phyloP scores from a whole-genome alignment of 2,797 vertebrate species.

The Cetoscarus ocellatus region DNA sequence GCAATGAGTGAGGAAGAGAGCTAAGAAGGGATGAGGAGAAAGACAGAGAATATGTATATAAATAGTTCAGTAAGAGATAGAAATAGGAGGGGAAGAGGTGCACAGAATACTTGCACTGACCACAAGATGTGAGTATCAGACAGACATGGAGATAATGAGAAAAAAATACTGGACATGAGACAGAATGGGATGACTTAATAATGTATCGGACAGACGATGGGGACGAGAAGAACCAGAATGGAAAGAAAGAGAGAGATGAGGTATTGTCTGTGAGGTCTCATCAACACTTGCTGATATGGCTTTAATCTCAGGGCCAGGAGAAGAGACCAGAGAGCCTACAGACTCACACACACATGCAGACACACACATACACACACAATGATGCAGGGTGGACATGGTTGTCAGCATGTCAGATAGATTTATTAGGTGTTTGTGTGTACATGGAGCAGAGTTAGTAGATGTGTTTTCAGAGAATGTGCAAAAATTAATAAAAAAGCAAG shows the following conservation, averaged over 20 bases:
- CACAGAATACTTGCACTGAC: slow-evolving; percentile 19
- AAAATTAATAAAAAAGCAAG: slow-evolving; percentile 14
- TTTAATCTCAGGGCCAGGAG: slow-evolving; percentile 78
- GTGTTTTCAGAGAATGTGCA: slow-evolving; percentile 15
- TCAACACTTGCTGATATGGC: slow-evolving; percentile 80
- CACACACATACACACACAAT: slow-evolving; percentile 2
- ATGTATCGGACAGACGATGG: slow-evolving; percentile 66
- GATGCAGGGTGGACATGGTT: slow-evolving; percentile 27
- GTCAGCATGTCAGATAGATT: slow-evolving; percentile 30
- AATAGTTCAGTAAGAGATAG: slow-evolving; percentile 41
- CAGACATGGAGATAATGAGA: slow-evolving; percentile 61
- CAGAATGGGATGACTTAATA: slow-evolving; percentile 72
- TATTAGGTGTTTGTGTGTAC: slow-evolving; percentile 14
- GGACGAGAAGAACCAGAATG: slow-evolving; percentile 65
- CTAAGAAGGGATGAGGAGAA: slow-evolving; percentile 7
- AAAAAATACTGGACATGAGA: slow-evolving; percentile 64
- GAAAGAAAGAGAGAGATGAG: slow-evolving; percentile 63
- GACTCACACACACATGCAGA: slow-evolving; percentile 14
- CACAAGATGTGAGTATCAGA: slow-evolving; percentile 52
- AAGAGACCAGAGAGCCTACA: slow-evolving; percentile 60
- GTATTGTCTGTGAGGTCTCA: slow-evolving; percentile 80
- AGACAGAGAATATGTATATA: slow-evolving; percentile 11
- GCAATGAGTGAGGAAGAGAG: background rate
- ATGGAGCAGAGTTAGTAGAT: slow-evolving; percentile 4
- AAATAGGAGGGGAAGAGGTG: slow-evolving; percentile 14